A percentile compares a stretch with the other conserved stretches of the same genome.
Conservation (phyloP, 2,113 vertebrate genomes). For the Astur gentilis region DNA sequence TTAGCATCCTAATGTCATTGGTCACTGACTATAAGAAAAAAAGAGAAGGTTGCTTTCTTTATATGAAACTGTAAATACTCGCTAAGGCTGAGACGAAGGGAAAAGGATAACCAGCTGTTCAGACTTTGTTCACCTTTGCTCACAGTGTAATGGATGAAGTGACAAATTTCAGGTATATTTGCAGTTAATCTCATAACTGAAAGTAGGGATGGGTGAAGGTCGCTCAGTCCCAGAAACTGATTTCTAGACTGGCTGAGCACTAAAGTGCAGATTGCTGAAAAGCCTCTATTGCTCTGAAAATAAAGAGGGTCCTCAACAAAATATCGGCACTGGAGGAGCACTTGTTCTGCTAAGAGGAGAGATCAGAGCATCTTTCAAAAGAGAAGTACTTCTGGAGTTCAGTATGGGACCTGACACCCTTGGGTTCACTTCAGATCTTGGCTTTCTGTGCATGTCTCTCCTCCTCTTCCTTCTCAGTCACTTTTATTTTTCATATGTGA, state of each 20-base stretch:
- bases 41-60: not conserved
- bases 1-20: not conserved
- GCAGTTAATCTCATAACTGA: not conserved
- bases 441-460: not conserved
- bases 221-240: not conserved
- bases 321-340: not conserved
- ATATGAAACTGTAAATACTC: not conserved
- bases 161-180: not conserved
- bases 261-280: not conserved
- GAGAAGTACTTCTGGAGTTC: not conserved
- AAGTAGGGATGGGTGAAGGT: not conserved
- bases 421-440: not conserved
- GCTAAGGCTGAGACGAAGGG: not conserved
- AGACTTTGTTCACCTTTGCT: not conserved
- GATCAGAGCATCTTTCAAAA: not conserved
- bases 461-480: not conserved
- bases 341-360: not conserved
- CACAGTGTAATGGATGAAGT: not conserved
- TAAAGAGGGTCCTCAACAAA: not conserved
- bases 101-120: not conserved
- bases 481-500: not conserved
- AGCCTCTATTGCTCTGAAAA: not conserved
- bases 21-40: not conserved
- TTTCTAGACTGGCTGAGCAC: not conserved
- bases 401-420: not conserved